Evolutionary conservation across 2,888 invertebrate genomes (phyloP), one percentile per base, ranked within the genome.

Genomic region (Odontomyia ornata): DNA sequence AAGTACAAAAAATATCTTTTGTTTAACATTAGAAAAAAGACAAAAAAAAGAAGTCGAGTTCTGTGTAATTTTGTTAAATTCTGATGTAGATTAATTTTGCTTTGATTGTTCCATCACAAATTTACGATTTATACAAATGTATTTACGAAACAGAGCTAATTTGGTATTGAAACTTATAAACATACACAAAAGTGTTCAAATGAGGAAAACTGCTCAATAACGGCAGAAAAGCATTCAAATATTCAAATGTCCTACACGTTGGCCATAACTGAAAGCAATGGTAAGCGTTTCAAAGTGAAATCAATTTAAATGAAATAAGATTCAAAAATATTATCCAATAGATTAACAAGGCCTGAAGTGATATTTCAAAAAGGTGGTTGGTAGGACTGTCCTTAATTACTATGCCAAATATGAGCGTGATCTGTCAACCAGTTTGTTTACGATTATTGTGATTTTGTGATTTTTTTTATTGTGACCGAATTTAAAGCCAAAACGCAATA

Each of bases 331-430:
- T 90, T 88, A 85, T 93, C 93, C 81, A 93, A 86, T 76, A 93
- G 93, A 87, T 93, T 93, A 43, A 90, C 89, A 77, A 93, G 88
- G 77, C 93, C 93, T 82, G 92, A 90, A 82, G 89, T 89, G n/a
- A n/a, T n/a, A n/a, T n/a, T n/a, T n/a, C n/a, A n/a, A n/a, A n/a
- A n/a, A n/a, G n/a, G n/a, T n/a, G n/a, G n/a, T n/a, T n/a, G n/a
- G n/a, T n/a, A n/a, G n/a, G n/a, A n/a, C n/a, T n/a, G n/a, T n/a
- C n/a, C n/a, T n/a, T n/a, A n/a, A n/a, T n/a, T n/a, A n/a, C n/a
- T n/a, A n/a, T n/a, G n/a, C n/a, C n/a, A n/a, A n/a, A n/a, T n/a
- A n/a, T n/a, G n/a, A n/a, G n/a, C n/a, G n/a, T n/a, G n/a, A n/a
- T n/a, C n/a, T n/a, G n/a, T n/a, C n/a, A n/a, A n/a, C n/a, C n/a